Evolutionary conservation across 1,140 invertebrate genomes (phyloP).

Genomic region (Trinorchestia longiramus): DNA sequence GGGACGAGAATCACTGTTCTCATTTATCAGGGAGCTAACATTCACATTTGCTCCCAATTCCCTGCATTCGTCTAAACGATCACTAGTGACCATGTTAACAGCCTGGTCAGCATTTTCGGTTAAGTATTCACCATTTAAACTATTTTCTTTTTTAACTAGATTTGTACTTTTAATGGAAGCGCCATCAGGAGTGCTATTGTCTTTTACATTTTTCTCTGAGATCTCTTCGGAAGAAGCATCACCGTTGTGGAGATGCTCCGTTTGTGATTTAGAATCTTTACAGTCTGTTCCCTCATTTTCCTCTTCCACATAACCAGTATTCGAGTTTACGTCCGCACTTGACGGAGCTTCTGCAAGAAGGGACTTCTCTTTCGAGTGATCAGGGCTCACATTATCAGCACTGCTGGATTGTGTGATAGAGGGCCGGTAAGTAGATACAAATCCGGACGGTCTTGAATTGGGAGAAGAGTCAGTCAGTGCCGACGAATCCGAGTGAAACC

Average conservation of each 20-base stretch:
- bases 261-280: background rate
- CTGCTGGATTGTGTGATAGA: background rate
- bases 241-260: background rate
- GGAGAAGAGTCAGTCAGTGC: background rate
- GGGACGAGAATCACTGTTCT: background rate
- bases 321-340: background rate
- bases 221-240: background rate
- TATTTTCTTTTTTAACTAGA: background rate
- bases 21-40: background rate
- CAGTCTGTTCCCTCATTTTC: background rate
- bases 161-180: background rate
- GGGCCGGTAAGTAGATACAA: background rate
- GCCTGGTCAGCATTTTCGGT: background rate
- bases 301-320: background rate
- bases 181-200: background rate
- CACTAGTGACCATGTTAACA: background rate
- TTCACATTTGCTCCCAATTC: background rate
- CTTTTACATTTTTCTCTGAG: background rate
- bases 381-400: background rate
- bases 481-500: background rate
- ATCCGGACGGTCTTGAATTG: background rate
- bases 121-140: background rate
- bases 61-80: background rate
- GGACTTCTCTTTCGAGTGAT: background rate
- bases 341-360: background rate